Base-by-base conservation (phyloP, 2,888 invertebrate genomes). In the Heliconius sara region DNA sequence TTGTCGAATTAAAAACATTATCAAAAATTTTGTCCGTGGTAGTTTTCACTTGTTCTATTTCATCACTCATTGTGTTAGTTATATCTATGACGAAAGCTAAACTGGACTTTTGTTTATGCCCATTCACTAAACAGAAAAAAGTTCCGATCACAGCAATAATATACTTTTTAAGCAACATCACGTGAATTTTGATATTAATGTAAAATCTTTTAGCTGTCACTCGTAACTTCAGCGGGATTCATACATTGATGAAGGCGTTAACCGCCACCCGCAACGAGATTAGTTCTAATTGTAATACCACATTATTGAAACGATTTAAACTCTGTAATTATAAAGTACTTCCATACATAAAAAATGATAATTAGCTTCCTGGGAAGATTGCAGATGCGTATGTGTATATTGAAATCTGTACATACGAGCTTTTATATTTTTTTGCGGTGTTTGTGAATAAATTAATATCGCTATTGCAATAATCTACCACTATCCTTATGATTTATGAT, bases 1-100 rank as follows among this genome's bases (percentile, higher is more conserved):
- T 66, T 1, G 88, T 87, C 0, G 88, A 87, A 19, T 83, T 84
- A n/a, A 87, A 52, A 7, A 92, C 89, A 0, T 91, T 87, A 79
- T 91, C 87, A 79, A 93, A 91, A 79, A 93, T 90, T 0, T 80
- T 77, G 19, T 88, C 85, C 0, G 85, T 87, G 57, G 85, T 85
- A 0, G 75, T 10, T 79, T 86, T 91, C 16, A 92, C 91, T 84
- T 88, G 84, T 0, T 43, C 68, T 57, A 93, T 91, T 79, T 92
- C 93, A 65, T 86, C 19, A 0, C 0, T 0, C 93, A 93, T 93
- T 0, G 92, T 92, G 0, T 1, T 78, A 0, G 93, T 92, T 30
- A 89, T 86, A 77, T 93, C 93, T 22, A 93, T 92, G 1, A 91
- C 89, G 77, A 93, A 92, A 0, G 89, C 86, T 30, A 93, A 85